A percentile compares a stretch with the other conserved stretches of the same genome.
Evolutionary conservation across 1,140 invertebrate species (phyloP).

Genomic region (Drosophila obscura): DNA sequence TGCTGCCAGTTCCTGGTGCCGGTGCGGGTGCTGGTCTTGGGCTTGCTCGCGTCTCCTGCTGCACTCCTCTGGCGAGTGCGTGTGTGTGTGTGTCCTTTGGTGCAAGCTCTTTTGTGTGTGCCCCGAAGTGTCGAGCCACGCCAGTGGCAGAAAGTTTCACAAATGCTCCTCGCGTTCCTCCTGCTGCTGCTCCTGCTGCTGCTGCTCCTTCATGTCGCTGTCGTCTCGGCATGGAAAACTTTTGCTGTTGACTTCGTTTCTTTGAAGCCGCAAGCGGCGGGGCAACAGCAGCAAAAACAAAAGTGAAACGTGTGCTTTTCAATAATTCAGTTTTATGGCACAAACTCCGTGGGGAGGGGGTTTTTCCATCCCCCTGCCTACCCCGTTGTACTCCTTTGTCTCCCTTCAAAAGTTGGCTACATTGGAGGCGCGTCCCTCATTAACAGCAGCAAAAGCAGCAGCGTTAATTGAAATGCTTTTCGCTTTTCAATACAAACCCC

Average conservation of each 20-base stretch:
- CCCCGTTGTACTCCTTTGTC: slow-evolving; percentile 16
- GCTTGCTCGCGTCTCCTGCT: too few species aligned
- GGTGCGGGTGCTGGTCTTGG: slow-evolving; percentile 19
- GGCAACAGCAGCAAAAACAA: slow-evolving; percentile 57
- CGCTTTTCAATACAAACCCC: slow-evolving; percentile 48
- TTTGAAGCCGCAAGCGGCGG: slow-evolving; percentile 49
- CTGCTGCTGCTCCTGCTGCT: slow-evolving; percentile 17
- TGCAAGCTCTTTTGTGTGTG: slow-evolving; percentile 37
- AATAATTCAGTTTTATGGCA: slow-evolving; percentile 68
- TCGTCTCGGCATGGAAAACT: slow-evolving; percentile 38
- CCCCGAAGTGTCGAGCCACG: slow-evolving; percentile 71
- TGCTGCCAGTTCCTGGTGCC: background rate
- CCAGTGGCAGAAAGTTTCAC: slow-evolving; percentile 69
- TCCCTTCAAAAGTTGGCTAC: slow-evolving; percentile 37
- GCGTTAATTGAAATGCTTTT: slow-evolving; percentile 65
- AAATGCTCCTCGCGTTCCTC: slow-evolving; percentile 51
- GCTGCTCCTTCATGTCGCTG: slow-evolving; percentile 26
- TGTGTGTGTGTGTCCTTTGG: slow-evolving; percentile 18
- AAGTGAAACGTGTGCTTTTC: slow-evolving; percentile 69
- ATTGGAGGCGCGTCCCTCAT: slow-evolving; percentile 42
- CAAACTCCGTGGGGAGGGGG: slow-evolving; percentile 34
- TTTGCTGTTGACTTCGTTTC: slow-evolving; percentile 75
- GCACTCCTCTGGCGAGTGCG: background rate
- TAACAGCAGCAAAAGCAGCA: slow-evolving; percentile 39
- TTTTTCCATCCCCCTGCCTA: background rate